A percentile compares a stretch with the other conserved stretches of the same genome.
Evolutionary conservation across 2,113 vertebrate genomes (phyloP).

Genomic region (Syrrhaptes paradoxus): DNA sequence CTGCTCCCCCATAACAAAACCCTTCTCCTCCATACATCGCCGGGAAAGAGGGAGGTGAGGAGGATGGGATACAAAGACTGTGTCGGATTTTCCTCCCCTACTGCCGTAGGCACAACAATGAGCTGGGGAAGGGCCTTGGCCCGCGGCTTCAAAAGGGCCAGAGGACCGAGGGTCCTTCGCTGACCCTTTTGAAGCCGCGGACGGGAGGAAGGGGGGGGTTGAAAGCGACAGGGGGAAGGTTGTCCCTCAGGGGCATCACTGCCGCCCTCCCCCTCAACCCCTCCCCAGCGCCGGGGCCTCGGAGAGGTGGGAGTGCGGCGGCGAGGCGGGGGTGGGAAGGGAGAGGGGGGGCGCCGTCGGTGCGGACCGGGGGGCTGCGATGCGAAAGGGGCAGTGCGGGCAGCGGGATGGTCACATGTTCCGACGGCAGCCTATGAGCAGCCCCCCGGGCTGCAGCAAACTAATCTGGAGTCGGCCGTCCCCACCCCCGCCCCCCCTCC

Average conservation of each 20-base stretch:
- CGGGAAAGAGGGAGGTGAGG: not conserved
- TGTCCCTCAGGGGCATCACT: not conserved
- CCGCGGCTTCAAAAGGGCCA: not conserved
- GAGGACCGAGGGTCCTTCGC: not conserved
- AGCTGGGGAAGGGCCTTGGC: not conserved
- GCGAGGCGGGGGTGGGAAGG: conserved; percentile 2
- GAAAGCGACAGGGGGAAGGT: not conserved
- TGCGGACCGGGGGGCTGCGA: conserved; percentile 5
- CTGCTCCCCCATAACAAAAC: not conserved
- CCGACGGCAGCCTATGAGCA: conserved; percentile 69
- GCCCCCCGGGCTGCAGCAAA: conserved; percentile 59
- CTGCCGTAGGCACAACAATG: not conserved
- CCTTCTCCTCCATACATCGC: not conserved
- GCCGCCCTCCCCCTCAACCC: too few species aligned
- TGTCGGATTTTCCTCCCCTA: not conserved
- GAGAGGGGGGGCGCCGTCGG: not conserved
- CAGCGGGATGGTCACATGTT: conserved; percentile 70
- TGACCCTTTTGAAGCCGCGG: conserved; percentile 15
- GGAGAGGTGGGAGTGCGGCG: not conserved
- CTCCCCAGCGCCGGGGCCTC: too few species aligned
- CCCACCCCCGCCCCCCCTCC: conserved; percentile 67
- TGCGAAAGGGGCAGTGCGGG: conserved; percentile 54
- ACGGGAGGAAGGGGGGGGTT: not conserved
- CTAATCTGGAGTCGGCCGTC: conserved; percentile 72
- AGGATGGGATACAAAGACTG: not conserved